Percentiles rank a stretch among this genome's conserved stretches.
Conservation (phyloP, 2,113 vertebrate species). For the Sylvietta virens region DNA sequence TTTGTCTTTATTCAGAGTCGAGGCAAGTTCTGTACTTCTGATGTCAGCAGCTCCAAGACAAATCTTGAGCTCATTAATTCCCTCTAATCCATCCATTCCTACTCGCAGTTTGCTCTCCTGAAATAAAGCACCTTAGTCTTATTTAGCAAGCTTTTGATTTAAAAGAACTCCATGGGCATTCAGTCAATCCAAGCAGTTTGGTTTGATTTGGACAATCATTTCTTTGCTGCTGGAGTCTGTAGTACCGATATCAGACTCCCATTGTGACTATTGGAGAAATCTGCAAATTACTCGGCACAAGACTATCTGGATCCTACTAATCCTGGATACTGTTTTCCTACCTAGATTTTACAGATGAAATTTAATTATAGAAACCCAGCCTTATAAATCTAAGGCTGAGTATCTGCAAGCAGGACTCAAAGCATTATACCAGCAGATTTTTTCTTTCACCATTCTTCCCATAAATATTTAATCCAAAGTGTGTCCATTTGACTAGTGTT, state of each 20-base stretch:
- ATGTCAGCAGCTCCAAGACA: not conserved
- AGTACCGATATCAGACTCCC: not conserved
- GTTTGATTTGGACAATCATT: not conserved
- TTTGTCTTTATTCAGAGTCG: not conserved
- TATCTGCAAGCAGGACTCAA: not conserved
- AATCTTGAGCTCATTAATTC: not conserved
- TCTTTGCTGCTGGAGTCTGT: not conserved
- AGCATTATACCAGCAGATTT: not conserved
- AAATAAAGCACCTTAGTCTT: not conserved
- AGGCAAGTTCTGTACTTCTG: not conserved
- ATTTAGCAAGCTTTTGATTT: not conserved
- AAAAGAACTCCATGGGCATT: not conserved
- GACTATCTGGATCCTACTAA: not conserved
- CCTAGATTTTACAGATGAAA: not conserved
- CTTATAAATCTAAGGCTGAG: not conserved
- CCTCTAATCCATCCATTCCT: fast-evolving
- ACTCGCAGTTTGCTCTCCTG: not conserved
- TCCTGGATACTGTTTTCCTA: not conserved
- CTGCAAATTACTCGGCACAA: not conserved
- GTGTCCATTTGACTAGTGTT: not conserved
- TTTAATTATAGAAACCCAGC: not conserved
- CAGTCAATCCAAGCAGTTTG: not conserved
- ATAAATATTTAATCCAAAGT: not conserved
- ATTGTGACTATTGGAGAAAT: not conserved
- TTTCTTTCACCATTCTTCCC: not conserved